Base-by-base conservation (phyloP, 1,140 invertebrate genomes). In the Palaemon carinicauda region DNA sequence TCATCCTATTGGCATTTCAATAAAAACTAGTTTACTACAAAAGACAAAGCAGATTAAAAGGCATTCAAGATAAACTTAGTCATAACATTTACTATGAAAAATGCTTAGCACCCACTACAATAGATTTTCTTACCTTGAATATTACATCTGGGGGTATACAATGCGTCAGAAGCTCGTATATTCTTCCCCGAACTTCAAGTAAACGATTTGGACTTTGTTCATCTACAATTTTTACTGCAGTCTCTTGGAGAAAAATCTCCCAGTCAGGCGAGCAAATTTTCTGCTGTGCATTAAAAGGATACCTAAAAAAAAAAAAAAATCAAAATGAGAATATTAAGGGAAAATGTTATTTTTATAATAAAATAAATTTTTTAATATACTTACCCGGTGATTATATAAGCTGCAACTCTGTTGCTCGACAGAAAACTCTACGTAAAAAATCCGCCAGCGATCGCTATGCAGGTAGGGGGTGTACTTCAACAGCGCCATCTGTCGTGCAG, bases 121-220 rank as follows among this genome's bases (percentile, higher is more conserved):
- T 56, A 4, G 41, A 24, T 51, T 15, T 52, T 80, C 33, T 91
- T 90, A 94, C 94, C 91, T 95, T 95, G 91, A 99, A 99, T 88
- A 99, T 98, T 24, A 98, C 92, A 91, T 98, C 96, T 1, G 96
- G 93, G 0, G 98, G 98, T 90, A 99, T 98, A 17, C 96, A 96
- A 92, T 99, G 98, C 19, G 95, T 96, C 3, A 99, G 92, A 17
- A 99, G 92, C 91, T 99, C 98, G 92, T 99, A 99, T 2, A 99
- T 92, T 90, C 97, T 94, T 54, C 94, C 95, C 60, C 98, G 93
- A 1, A 99, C 95, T 91, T 97, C 95, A 51, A 96, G 92, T 73
- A 99, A 91, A 91, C 95, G 95, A 81, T 95, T 94, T 0, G 97
- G 96, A 88, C 94, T 96, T 91, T 99, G 98, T 91, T 99, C 96